Evolutionary conservation across 23 tunicate genomes (phyloP), one percentile per base, ranked within the genome.

Genomic region (Ciona savignyi): DNA sequence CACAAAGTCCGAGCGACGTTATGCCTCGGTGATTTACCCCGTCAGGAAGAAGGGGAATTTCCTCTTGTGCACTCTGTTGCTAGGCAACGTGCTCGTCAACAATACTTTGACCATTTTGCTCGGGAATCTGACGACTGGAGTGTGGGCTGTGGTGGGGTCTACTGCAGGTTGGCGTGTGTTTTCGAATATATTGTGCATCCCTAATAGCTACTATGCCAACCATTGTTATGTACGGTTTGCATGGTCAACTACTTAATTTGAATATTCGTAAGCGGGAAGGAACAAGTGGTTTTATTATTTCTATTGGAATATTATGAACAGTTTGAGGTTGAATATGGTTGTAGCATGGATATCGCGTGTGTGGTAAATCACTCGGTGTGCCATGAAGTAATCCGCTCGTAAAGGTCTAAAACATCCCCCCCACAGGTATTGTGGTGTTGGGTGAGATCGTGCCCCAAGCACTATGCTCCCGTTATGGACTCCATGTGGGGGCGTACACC

Each of bases 391-490:
- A n/a, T n/a, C n/a, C n/a, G n/a, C n/a, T n/a, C n/a, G n/a, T n/a
- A n/a, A n/a, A n/a, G n/a, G n/a, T n/a, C n/a, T n/a, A n/a, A n/a
- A n/a, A n/a, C n/a, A n/a, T n/a, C n/a, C n/a, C n/a, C n/a, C 15
- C 51, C 73, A 21, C 65, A 91, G 97, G 86, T n/a, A 94, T 94
- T 71, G 99, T 94, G 34, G 63, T 94, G 4, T 87, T 94, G 64
- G 99, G 99, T 23, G 99, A 94, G 66, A 94, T 94, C 6, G 82
- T 94, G 21, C 99, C 99, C 1, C 99, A 94, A 70, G 95, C 99
- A 4, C 28, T 94, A 21, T 94, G 99, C 69, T 90, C 99, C 26
- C 77, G 99, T 22, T 94, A 87, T 34, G 99, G 99, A 1, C 86
- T 94, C 6, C 75, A 76, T 49, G 84, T 95, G 60, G 99, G 99